Conservation (phyloP, 2,888 invertebrate species). For the Sesamia inferens region DNA sequence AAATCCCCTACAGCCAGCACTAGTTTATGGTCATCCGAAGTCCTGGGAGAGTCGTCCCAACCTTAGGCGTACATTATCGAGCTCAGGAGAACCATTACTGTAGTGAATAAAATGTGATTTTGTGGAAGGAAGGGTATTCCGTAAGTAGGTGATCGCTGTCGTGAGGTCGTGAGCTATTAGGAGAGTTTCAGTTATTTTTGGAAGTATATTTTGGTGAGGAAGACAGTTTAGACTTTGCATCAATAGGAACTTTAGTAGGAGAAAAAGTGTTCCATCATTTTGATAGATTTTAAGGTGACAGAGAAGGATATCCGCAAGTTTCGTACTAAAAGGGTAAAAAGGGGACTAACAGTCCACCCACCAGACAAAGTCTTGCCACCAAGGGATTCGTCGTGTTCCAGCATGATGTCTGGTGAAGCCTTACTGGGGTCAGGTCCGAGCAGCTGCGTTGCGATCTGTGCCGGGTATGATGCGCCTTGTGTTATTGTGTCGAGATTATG, state of each 20-base stretch:
- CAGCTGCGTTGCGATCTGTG: too few relatives aligned
- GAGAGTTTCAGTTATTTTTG: conserved; percentile 8
- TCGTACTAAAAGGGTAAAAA: too few relatives aligned
- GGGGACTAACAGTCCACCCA: too few relatives aligned
- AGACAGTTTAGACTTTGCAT: not conserved
- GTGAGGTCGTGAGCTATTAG: not conserved
- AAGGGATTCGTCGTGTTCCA: too few relatives aligned
- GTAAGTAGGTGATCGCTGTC: conserved; percentile 46
- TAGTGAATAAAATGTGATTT: conserved; percentile 59
- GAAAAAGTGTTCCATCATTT: not conserved
- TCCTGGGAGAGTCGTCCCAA: conserved; percentile 57
- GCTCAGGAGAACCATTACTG: conserved; percentile 51
- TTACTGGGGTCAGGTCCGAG: too few relatives aligned
- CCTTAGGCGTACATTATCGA: conserved; percentile 58
- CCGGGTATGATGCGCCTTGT: too few relatives aligned
- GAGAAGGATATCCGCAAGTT: not conserved
- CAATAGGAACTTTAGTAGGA: not conserved
- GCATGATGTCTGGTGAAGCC: too few relatives aligned
- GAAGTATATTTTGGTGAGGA: not conserved
- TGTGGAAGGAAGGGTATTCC: conserved; percentile 30
- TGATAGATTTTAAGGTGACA: not conserved
- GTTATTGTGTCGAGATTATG: too few relatives aligned
- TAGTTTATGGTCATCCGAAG: conserved; percentile 61
- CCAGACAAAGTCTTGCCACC: too few relatives aligned
- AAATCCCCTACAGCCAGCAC: conserved; percentile 50